Percentiles rank a stretch among this genome's conserved stretches.
phyloP scores from a whole-genome alignment of 2,797 vertebrate species.

The Oreochromis grahami region DNA sequence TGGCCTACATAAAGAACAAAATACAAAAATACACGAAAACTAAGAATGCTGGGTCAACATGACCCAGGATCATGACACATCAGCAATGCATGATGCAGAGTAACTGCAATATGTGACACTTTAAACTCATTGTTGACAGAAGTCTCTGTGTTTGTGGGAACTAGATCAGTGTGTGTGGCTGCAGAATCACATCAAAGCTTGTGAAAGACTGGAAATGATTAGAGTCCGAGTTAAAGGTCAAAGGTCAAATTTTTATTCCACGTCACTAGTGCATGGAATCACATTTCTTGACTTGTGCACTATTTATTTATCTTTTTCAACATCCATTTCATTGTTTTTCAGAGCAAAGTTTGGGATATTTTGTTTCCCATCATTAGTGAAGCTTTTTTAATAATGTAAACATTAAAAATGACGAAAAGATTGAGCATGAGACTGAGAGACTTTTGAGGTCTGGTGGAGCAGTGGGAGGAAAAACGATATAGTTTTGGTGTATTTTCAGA shows the following conservation, averaged over 20 bases:
- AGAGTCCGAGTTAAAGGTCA: not conserved
- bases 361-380: rapidly evolving
- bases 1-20: too few relatives aligned
- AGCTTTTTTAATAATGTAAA: rapidly evolving
- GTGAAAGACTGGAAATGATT: not conserved
- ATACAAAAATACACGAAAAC: too few relatives aligned
- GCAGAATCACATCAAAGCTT: not conserved
- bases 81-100: not conserved
- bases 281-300: rapidly evolving
- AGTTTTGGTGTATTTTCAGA: not conserved
- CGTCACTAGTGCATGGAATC: not conserved
- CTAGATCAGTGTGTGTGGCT: not conserved
- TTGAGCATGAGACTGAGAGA: rapidly evolving
- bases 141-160: not conserved
- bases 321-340: not conserved
- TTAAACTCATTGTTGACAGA: not conserved
- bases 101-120: slow-evolving; percentile 2
- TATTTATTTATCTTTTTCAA: rapidly evolving
- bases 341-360: rapidly evolving
- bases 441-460: not conserved
- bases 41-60: too few relatives aligned
- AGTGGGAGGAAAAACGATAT: rapidly evolving
- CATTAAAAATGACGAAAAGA: rapidly evolving
- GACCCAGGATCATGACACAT: too few relatives aligned
- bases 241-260: not conserved